Percentiles rank a stretch among this genome's conserved stretches.
phyloP scores from a whole-genome alignment of 2,888 invertebrate genomes.

The Nysson spinosus region DNA sequence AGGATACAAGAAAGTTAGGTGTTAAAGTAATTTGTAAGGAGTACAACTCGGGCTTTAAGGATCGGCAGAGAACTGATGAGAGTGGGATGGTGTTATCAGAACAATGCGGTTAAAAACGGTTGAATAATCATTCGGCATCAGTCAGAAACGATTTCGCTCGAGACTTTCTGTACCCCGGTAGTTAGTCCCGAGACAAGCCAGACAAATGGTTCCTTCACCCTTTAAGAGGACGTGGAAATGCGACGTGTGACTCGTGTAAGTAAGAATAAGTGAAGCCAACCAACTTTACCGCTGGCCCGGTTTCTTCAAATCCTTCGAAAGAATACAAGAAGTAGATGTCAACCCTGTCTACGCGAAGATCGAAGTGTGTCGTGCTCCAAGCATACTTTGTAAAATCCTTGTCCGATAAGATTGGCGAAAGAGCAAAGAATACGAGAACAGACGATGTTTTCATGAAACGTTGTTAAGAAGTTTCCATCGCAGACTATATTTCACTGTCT shows the following conservation, averaged over 20 bases:
- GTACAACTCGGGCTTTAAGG: not conserved
- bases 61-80: slow-evolving; percentile 3
- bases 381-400: too few species aligned
- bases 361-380: slow-evolving; percentile 27
- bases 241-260: slow-evolving; percentile 63
- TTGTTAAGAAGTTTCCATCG: too few species aligned
- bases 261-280: slow-evolving; percentile 69
- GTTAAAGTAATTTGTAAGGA: not conserved
- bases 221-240: slow-evolving; percentile 52
- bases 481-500: too few species aligned
- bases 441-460: too few species aligned
- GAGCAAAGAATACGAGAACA: too few species aligned
- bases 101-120: slow-evolving; percentile 43
- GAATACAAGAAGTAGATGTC: slow-evolving; percentile 42
- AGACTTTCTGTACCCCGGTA: slow-evolving; percentile 36
- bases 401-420: too few species aligned
- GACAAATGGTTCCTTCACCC: slow-evolving; percentile 64
- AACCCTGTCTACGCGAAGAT: slow-evolving; percentile 27
- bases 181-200: slow-evolving; percentile 64
- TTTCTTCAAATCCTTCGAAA: slow-evolving; percentile 60
- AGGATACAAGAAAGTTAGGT: not conserved
- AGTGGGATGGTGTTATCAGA: slow-evolving; percentile 27
- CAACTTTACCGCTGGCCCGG: slow-evolving; percentile 59
- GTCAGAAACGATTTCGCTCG: slow-evolving; percentile 45
- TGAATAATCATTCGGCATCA: slow-evolving; percentile 54